phyloP scores from a whole-genome alignment of 2,888 invertebrate genomes.

The Apodemia hepburni region DNA sequence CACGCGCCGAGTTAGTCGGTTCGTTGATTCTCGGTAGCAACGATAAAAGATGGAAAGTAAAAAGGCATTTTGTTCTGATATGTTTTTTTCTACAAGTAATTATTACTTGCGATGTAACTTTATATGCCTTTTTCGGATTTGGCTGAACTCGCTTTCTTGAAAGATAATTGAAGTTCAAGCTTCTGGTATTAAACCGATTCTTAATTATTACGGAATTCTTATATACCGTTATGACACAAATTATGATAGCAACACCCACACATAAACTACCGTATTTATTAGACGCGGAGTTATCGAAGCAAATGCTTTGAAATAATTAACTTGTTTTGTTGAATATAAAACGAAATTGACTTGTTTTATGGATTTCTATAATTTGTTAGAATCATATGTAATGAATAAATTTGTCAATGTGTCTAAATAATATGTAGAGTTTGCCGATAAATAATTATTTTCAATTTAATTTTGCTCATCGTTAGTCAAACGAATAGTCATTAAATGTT shows the following conservation, averaged over 20 bases:
- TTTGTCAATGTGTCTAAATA: too few relatives aligned
- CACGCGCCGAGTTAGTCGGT: background rate
- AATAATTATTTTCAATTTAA: too few relatives aligned
- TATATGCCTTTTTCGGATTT: background rate
- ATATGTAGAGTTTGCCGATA: too few relatives aligned
- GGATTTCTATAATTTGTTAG: too few relatives aligned
- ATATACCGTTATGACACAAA: slow-evolving; percentile 2
- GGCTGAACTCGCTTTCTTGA: too few relatives aligned
- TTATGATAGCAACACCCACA: slow-evolving; percentile 3
- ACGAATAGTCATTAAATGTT: too few relatives aligned
- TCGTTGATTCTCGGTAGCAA: slow-evolving; percentile 2
- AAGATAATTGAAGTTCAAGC: background rate
- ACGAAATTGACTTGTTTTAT: background rate
- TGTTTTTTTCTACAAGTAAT: background rate
- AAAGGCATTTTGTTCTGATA: background rate
- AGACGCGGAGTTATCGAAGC: background rate
- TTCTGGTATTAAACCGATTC: background rate
- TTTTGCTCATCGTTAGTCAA: too few relatives aligned
- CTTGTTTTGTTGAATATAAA: background rate
- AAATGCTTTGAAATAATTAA: background rate
- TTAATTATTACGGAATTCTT: slow-evolving; percentile 1
- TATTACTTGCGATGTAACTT: too few relatives aligned
- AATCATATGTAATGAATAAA: too few relatives aligned
- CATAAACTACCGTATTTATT: slow-evolving; percentile 8
- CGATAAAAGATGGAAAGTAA: background rate